Conservation (phyloP, 1,140 invertebrate species). For the Cherax destructor region DNA sequence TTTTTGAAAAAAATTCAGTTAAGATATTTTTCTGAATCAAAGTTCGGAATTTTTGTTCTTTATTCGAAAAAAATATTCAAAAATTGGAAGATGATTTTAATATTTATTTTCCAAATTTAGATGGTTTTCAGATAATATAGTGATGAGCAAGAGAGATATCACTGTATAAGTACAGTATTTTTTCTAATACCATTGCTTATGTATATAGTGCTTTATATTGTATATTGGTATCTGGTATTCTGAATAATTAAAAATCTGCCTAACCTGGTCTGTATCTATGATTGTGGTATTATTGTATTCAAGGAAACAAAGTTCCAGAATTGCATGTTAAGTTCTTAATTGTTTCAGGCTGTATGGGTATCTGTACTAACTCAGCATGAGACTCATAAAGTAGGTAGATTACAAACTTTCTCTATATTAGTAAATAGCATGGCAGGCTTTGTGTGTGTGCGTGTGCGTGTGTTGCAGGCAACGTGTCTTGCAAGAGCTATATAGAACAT, state of each 20-base stretch:
- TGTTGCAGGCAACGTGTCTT: background rate
- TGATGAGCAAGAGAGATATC: no score
- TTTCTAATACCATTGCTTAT: no score
- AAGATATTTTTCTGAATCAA: no score
- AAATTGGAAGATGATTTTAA: background rate
- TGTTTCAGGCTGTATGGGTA: slow-evolving; percentile 49
- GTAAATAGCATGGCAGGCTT: slow-evolving; percentile 41
- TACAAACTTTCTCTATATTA: slow-evolving; percentile 18
- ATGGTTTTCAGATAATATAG: background rate
- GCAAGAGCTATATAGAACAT: background rate
- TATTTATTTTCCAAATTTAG: background rate
- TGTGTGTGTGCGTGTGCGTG: background rate
- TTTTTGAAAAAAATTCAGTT: no score
- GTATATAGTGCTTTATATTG: no score
- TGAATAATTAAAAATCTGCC: background rate
- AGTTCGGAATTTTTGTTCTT: no score
- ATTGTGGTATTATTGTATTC: slow-evolving; percentile 5
- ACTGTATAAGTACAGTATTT: no score
- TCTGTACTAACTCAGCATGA: slow-evolving; percentile 55
- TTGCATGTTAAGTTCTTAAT: slow-evolving; percentile 41
- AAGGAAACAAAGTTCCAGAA: slow-evolving; percentile 31
- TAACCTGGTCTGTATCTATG: background rate
- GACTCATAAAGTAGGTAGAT: slow-evolving; percentile 42
- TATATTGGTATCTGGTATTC: background rate
- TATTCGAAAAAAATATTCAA: no score